Evolutionary conservation across 2,797 vertebrate species (phyloP).

Genomic region (Esox masquinongy): DNA sequence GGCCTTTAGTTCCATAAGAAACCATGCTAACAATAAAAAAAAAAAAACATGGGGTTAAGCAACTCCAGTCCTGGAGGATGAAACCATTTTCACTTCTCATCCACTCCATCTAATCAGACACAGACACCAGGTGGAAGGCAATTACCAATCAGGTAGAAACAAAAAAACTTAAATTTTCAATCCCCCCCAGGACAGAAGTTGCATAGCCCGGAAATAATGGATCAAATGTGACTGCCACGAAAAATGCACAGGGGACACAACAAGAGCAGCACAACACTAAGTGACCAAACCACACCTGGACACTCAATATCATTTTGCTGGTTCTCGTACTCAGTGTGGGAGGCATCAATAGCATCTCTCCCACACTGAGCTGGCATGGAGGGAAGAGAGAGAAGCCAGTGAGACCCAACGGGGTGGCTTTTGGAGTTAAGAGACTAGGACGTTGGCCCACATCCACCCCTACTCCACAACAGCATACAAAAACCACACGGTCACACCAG

Average conservation of each 20-base stretch:
- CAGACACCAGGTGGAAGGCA: no score
- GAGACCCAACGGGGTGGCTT: conserved; percentile 26
- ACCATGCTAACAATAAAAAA: neutral
- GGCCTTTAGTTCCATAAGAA: neutral
- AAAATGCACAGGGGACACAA: conserved; percentile 30
- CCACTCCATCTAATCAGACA: no score
- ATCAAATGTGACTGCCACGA: neutral
- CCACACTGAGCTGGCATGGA: conserved; percentile 69
- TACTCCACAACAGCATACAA: no score
- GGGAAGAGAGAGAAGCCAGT: conserved; percentile 40
- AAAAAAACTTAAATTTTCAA: no score
- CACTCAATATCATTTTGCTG: conserved; percentile 73
- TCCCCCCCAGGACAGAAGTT: no score
- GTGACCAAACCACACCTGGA: conserved; percentile 71
- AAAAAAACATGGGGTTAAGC: no score
- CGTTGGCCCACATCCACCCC: neutral
- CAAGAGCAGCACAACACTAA: conserved; percentile 41
- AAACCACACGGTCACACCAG: no score
- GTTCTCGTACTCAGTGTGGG: conserved; percentile 64
- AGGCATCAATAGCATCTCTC: conserved; percentile 51
- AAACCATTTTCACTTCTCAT: no score
- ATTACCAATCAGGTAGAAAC: no score
- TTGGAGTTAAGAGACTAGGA: neutral
- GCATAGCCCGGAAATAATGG: neutral
- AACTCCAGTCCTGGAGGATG: no score